Base-by-base conservation (phyloP, 2,888 invertebrate genomes). In the Aphodius granarius region DNA sequence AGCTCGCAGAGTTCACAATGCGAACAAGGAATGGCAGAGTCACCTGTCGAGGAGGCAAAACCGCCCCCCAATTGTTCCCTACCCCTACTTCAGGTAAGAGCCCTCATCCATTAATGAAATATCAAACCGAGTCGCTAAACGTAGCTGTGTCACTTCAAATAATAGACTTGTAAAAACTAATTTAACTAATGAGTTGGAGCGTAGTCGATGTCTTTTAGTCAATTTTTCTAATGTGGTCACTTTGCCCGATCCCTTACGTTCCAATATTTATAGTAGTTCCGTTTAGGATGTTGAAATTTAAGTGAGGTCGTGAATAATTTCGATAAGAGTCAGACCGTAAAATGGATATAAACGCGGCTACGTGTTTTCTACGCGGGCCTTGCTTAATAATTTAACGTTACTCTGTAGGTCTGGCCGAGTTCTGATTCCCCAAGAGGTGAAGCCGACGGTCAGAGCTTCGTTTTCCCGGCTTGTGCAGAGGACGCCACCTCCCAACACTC, bases 381-480 rank as follows among this genome's bases (percentile, higher is more conserved):
- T 13, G 62, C n/a, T 18, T 23, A 63, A n/a, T 17, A 62, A 43
- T 71, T 19, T 20, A 63, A 63, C 20, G 72, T 72, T 20, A 62
- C 18, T 76, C 73, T 80, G 64, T 84, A 93, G 87, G 92, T 93
- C 82, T 93, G 93, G 93, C 93, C 93, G 65, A 92, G 92, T 87
- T 88, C 89, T 84, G 93, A 93, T 83, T 93, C 92, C 18, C 92
- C 93, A 15, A 88, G 92, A 73, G 91, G 91, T 80, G 91, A 92
- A 82, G 91, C 91, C 43, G 92, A 92, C 80, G 91, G 91, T 2
- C 92, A 92, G 83, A 91, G 91, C 78, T 93, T 93, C 84, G 88
- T 92, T 73, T 93, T 92, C 82, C 92, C 92, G 63, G 89, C 83
- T 19, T 87, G 86, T 78, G 84, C 85, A 15, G 87, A 87, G 80